Evolutionary conservation across 2,888 invertebrate species (phyloP).

Genomic region (Euplagia quadripunctaria): DNA sequence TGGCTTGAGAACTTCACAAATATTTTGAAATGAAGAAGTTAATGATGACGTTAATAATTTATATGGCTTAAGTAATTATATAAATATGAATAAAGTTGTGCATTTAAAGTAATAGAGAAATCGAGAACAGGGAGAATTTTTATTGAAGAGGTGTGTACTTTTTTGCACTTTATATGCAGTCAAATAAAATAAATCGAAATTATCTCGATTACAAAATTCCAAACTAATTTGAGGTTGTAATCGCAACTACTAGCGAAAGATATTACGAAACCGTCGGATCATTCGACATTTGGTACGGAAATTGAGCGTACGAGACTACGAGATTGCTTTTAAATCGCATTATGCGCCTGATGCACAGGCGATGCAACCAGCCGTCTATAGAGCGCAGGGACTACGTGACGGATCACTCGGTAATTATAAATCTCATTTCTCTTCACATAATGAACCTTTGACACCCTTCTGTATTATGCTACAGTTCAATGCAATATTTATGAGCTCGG

Average conservation of each 20-base stretch:
- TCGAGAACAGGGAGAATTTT: neutral
- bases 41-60: slow-evolving; percentile 32
- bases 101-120: slow-evolving; percentile 19
- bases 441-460: slow-evolving; percentile 42
- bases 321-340: slow-evolving; percentile 85
- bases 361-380: slow-evolving; percentile 57
- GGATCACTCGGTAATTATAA: slow-evolving; percentile 56
- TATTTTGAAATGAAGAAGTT: slow-evolving; percentile 30
- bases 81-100: slow-evolving; percentile 19
- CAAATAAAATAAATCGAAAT: neutral
- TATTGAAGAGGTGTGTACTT: neutral
- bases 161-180: no score
- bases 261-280: slow-evolving; percentile 54
- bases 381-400: slow-evolving; percentile 42
- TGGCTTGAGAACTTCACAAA: slow-evolving; percentile 35
- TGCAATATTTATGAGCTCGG: slow-evolving; percentile 30
- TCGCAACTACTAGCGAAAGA: slow-evolving; percentile 32
- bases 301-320: slow-evolving; percentile 74
- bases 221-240: slow-evolving; percentile 22
- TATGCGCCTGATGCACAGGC: slow-evolving; percentile 67
- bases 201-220: neutral
- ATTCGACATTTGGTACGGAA: slow-evolving; percentile 74
- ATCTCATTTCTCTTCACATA: slow-evolving; percentile 50
- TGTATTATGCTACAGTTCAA: slow-evolving; percentile 35
- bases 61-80: slow-evolving; percentile 25